These are phyloP conservation scores for Cichladusa arquata DNA, from an alignment of 2,113 vertebrate genomes.

Conservation along the genomic window DNA sequence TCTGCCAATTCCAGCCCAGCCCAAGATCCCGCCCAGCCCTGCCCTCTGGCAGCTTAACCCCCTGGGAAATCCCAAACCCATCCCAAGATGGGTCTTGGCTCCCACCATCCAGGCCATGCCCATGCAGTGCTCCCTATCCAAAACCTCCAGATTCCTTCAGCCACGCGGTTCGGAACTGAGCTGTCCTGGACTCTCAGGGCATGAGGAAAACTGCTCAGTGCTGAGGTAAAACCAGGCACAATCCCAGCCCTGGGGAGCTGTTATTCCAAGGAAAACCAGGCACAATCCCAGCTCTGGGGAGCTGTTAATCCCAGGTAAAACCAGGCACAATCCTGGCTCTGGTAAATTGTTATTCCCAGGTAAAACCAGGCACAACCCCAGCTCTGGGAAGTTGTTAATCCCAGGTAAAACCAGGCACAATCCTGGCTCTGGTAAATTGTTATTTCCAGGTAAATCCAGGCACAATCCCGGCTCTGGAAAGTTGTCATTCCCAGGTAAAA, in stretches of 20 bases:
- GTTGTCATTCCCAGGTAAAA: too few species aligned
- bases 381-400: too few species aligned
- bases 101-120: neutral
- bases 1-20: too few species aligned
- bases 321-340: neutral
- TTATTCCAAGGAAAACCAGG: neutral
- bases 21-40: too few species aligned
- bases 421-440: too few species aligned
- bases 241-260: neutral
- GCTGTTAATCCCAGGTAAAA: neutral
- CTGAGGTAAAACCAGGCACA: too few species aligned
- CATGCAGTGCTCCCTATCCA: rapidly evolving
- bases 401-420: too few species aligned
- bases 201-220: rapidly evolving
- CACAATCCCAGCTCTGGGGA: neutral
- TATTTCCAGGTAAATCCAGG: too few species aligned
- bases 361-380: too few species aligned
- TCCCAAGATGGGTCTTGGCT: neutral
- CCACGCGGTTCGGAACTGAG: rapidly evolving
- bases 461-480: too few species aligned
- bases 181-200: neutral
- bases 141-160: neutral
- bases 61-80: neutral
- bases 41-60: neutral
- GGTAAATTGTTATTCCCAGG: too few species aligned